Percentiles rank a stretch among this genome's conserved stretches.
phyloP scores from a whole-genome alignment of 2,888 invertebrate species.

The Boloria euphrosyne region DNA sequence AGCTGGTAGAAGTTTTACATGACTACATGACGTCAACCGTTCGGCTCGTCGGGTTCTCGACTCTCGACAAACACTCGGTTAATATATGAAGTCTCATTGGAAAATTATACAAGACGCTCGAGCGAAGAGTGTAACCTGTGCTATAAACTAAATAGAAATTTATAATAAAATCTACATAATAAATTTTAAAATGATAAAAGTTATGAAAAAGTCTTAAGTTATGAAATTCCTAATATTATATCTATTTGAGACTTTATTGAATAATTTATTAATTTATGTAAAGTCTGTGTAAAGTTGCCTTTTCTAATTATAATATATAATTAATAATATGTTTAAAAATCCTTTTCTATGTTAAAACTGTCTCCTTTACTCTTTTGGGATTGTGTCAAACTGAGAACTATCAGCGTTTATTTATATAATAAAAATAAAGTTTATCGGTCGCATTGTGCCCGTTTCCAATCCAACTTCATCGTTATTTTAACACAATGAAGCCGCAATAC shows the following conservation, averaged over 20 bases:
- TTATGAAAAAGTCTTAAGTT: too few species aligned
- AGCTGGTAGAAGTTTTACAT: slow-evolving; percentile 68
- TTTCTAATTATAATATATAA: too few species aligned
- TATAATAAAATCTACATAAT: not conserved
- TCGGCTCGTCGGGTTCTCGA: slow-evolving; percentile 78
- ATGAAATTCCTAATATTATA: too few species aligned
- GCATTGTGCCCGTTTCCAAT: slow-evolving; percentile 69
- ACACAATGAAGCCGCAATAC: slow-evolving; percentile 82
- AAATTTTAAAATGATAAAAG: too few species aligned
- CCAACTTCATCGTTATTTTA: slow-evolving; percentile 75
- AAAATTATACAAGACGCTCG: slow-evolving; percentile 63
- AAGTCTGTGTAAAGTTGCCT: too few species aligned
- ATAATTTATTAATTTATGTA: too few species aligned
- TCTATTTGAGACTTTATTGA: too few species aligned
- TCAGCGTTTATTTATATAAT: slow-evolving; percentile 22
- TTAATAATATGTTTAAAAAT: not conserved
- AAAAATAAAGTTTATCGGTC: slow-evolving; percentile 59
- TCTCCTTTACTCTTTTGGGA: not conserved
- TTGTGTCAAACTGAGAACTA: slow-evolving; percentile 3
- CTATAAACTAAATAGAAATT: slow-evolving; percentile 1
- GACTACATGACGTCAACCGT: slow-evolving; percentile 78
- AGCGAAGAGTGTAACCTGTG: slow-evolving; percentile 52
- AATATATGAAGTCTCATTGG: slow-evolving; percentile 68
- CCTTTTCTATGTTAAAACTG: not conserved
- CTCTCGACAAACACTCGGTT: slow-evolving; percentile 73